phyloP scores from a whole-genome alignment of 1,140 invertebrate genomes.

The Drosophila pseudoobscura region DNA sequence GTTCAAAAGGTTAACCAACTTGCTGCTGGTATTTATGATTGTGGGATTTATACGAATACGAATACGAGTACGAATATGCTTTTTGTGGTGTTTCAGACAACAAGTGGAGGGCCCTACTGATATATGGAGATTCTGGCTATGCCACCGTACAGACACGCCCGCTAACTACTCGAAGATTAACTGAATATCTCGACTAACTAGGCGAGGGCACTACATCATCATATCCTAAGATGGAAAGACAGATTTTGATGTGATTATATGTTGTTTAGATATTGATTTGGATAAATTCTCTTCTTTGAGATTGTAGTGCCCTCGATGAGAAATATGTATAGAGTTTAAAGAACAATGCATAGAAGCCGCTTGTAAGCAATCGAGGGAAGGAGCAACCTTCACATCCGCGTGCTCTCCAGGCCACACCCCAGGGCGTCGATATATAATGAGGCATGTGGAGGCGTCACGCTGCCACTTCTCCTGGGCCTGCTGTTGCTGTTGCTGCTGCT shows the following conservation, averaged over 20 bases:
- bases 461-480: constrained; percentile 10
- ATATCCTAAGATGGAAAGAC: too few relatives aligned
- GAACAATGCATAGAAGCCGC: constrained; percentile 17
- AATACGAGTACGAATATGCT: too few relatives aligned
- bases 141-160: constrained; percentile 20
- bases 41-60: not conserved
- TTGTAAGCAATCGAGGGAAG: not conserved
- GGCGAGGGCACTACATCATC: constrained; percentile 3
- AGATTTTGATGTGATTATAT: too few relatives aligned
- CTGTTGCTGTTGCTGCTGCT: constrained; percentile 7
- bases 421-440: constrained; percentile 24
- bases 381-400: constrained; percentile 60
- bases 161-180: constrained; percentile 20
- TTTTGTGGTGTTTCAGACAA: constrained; percentile 49
- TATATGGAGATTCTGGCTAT: constrained; percentile 18
- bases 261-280: too few relatives aligned
- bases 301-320: constrained; percentile 4
- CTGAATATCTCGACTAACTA: constrained; percentile 10
- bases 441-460: constrained; percentile 30
- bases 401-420: constrained; percentile 62
- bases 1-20: constrained; percentile 11
- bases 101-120: constrained; percentile 48
- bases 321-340: constrained; percentile 22
- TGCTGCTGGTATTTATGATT: constrained; percentile 6
- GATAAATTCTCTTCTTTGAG: too few relatives aligned